Evolutionary conservation across 2,113 vertebrate genomes (phyloP), one percentile per base, ranked within the genome.

Genomic region (Piprites chloris): DNA sequence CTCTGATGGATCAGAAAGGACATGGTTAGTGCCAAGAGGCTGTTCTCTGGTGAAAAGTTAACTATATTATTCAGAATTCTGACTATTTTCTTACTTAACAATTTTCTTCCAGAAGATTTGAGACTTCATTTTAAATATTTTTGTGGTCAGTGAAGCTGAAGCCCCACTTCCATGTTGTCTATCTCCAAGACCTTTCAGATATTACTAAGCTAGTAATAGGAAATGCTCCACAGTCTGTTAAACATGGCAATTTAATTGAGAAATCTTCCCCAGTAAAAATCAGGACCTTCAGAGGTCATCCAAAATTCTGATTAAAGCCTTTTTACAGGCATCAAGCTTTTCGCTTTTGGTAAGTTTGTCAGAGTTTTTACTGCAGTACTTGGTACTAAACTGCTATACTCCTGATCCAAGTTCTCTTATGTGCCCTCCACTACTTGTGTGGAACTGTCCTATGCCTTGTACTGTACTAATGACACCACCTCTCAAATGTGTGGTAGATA

Each of bases 11-110:
- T 59, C 73, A 53, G 76, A 92, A 94, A 84, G 66, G 74, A 85
- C 49, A 11, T 35, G 28, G 28, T 80, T 88, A 80, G 58, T 79
- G 76, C 66, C 74, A 90, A 80, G 79, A 90, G 73, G 68, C 73
- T 86, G 77, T 75, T 94, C 79, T 84, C 37, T 85, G 49, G n/a
- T 95, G 80, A 68, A 79, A 89, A 87, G 71, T 83, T 96, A 74
- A 93, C 94, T 94, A 59, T 53, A 37, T 42, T 68, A 58, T 62
- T 90, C 63, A 69, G 63, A 87, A 77, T 87, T 85, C 82, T 93
- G 58, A 85, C 62, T 89, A 1, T 75, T 87, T 68, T 63, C 35
- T n/a, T 82, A 33, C 63, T 56, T 79, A 88, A 63, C 23, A 27
- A 2, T 86, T 86, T 85, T 85, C 42, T 89, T 78, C 41, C 58